Evolutionary conservation across 2,113 vertebrate genomes (phyloP).

Genomic region (Machaerirhynchus nigripectus): DNA sequence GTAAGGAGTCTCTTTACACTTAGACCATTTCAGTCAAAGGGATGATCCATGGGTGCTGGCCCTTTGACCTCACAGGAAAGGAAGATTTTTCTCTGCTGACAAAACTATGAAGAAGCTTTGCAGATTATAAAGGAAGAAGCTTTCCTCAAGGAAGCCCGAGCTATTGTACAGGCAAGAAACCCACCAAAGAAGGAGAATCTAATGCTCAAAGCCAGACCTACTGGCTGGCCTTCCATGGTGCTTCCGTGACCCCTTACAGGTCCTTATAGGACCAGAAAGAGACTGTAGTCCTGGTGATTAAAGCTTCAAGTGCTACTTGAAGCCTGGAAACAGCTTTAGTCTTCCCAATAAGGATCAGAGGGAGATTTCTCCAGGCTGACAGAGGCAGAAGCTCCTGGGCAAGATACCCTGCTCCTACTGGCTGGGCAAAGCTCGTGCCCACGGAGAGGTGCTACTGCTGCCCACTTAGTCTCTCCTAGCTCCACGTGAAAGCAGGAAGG

Average conservation of each 20-base stretch:
- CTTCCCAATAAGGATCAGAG: neutral
- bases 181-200: neutral
- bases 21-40: neutral
- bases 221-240: neutral
- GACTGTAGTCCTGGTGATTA: neutral
- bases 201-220: neutral
- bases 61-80: neutral
- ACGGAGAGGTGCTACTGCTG: neutral
- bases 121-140: neutral
- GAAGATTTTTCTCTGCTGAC: neutral
- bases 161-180: neutral
- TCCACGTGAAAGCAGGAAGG: neutral
- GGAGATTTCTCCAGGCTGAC: neutral
- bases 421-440: accelerated
- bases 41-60: neutral
- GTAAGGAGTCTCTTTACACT: neutral
- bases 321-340: neutral
- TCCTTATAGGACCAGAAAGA: neutral
- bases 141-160: neutral
- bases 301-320: neutral
- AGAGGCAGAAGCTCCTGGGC: accelerated
- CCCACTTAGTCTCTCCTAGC: neutral
- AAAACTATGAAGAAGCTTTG: neutral
- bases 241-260: neutral
- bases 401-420: accelerated